These are phyloP conservation scores for Dinocampus coccinellae DNA, from an alignment of 2,888 invertebrate species.

Conservation along the genomic window DNA sequence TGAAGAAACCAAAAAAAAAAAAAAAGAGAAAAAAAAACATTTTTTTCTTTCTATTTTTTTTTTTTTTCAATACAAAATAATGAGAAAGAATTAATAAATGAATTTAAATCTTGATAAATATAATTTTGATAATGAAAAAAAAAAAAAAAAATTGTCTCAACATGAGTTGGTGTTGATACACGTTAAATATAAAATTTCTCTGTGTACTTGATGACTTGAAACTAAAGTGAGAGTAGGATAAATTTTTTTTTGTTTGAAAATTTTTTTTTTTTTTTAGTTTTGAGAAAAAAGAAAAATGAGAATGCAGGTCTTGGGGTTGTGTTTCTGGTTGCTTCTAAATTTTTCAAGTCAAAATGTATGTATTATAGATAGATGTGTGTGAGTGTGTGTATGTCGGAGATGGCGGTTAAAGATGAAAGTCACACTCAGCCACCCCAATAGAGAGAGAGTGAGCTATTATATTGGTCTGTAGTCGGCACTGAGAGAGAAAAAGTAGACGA, in stretches of 20 bases:
- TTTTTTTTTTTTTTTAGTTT: not conserved
- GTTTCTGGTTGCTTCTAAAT: not conserved
- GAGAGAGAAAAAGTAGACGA: constrained; percentile 9
- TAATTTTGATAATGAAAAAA: not conserved
- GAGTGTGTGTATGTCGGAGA: not conserved
- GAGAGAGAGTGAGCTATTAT: constrained; percentile 40
- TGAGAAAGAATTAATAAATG: not conserved
- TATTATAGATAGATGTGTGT: not conserved
- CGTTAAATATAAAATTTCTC: constrained; percentile 2
- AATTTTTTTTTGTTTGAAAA: no score
- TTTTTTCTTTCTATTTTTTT: no score
- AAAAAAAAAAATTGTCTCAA: not conserved
- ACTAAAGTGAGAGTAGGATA: constrained; percentile 7
- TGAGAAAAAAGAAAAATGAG: constrained; percentile 13
- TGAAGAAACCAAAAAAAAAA: no score
- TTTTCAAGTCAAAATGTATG: not conserved
- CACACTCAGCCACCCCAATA: constrained; percentile 55
- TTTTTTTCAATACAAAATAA: no score
- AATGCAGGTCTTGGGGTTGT: constrained; percentile 22
- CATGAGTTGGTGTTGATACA: constrained; percentile 37
- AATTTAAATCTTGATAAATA: not conserved
- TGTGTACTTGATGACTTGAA: constrained; percentile 2
- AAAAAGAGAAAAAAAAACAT: no score
- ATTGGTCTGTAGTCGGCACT: constrained; percentile 10
- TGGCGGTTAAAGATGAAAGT: constrained; percentile 58